phyloP scores from a whole-genome alignment of 2,888 invertebrate species.

The Idaea straminata region DNA sequence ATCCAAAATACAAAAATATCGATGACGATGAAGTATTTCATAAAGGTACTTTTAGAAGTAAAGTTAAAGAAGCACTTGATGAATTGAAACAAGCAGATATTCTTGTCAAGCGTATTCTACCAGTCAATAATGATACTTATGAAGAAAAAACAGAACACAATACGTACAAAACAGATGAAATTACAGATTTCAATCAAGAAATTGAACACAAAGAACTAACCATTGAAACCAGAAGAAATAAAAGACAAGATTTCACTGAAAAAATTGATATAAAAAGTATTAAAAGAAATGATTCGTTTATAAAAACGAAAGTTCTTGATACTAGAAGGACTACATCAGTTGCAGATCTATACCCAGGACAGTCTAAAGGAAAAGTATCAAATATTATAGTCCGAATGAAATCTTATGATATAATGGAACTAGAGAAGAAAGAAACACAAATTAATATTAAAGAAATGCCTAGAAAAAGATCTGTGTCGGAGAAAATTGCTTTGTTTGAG shows the following conservation, averaged over 20 bases:
- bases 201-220: conserved; percentile 2
- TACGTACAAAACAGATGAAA: conserved; percentile 1
- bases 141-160: neutral
- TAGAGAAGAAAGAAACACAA: conserved; percentile 36
- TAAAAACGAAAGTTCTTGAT: conserved; percentile 5
- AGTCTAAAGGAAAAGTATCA: conserved; percentile 52
- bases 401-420: conserved; percentile 44
- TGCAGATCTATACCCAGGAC: conserved; percentile 55
- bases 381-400: conserved; percentile 53
- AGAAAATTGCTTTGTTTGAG: conserved; percentile 68
- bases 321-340: conserved; percentile 41
- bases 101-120: neutral
- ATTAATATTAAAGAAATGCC: conserved; percentile 54
- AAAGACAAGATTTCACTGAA: neutral
- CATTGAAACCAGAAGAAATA: neutral
- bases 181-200: neutral
- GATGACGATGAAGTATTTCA: neutral
- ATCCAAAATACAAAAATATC: conserved; percentile 12
- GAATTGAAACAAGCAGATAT: conserved; percentile 7
- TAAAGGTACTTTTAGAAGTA: conserved; percentile 8
- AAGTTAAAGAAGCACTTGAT: conserved; percentile 10
- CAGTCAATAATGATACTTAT: neutral
- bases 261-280: neutral
- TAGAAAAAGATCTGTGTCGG: conserved; percentile 51
- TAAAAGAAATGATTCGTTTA: neutral